Evolutionary conservation across 2,888 invertebrate genomes (phyloP).

Genomic region (Baccha elongata): DNA sequence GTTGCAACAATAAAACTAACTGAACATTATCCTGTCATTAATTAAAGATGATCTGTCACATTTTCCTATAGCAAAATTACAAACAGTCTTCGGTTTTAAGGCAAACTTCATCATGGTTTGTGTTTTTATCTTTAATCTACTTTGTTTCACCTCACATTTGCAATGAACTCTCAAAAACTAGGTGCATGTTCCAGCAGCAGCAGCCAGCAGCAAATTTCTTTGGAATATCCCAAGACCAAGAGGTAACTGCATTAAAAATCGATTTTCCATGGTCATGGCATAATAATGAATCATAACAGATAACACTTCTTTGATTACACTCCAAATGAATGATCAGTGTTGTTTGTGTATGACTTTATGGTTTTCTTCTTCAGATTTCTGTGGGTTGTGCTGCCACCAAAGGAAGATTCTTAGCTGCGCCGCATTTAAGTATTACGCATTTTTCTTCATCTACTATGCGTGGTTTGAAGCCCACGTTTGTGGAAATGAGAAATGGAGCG

Average conservation of each 20-base stretch:
- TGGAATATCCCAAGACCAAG: slow-evolving; percentile 13
- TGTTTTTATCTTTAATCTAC: slow-evolving; percentile 22
- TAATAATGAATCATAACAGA: slow-evolving; percentile 70
- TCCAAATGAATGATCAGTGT: slow-evolving; percentile 14
- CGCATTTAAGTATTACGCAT: slow-evolving; percentile 12
- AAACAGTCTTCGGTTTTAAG: neutral
- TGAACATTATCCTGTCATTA: slow-evolving; percentile 15
- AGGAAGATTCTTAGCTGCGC: slow-evolving; percentile 12
- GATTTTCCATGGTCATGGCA: slow-evolving; percentile 57
- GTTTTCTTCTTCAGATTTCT: slow-evolving; percentile 7
- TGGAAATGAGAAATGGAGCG: slow-evolving; percentile 54
- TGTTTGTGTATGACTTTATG: slow-evolving; percentile 22
- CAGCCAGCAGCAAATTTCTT: neutral
- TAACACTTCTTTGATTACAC: slow-evolving; percentile 69
- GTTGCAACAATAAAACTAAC: slow-evolving; percentile 10
- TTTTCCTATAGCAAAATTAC: neutral
- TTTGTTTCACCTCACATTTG: neutral
- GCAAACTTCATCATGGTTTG: neutral
- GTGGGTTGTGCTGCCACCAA: slow-evolving; percentile 32
- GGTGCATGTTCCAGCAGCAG: neutral
- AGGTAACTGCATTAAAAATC: slow-evolving; percentile 61
- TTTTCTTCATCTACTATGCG: slow-evolving; percentile 18
- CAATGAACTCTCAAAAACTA: slow-evolving; percentile 4
- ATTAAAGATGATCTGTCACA: neutral
- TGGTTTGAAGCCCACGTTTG: slow-evolving; percentile 5